phyloP scores from a whole-genome alignment of 2,113 vertebrate genomes.

The Anser brachyrhynchus region DNA sequence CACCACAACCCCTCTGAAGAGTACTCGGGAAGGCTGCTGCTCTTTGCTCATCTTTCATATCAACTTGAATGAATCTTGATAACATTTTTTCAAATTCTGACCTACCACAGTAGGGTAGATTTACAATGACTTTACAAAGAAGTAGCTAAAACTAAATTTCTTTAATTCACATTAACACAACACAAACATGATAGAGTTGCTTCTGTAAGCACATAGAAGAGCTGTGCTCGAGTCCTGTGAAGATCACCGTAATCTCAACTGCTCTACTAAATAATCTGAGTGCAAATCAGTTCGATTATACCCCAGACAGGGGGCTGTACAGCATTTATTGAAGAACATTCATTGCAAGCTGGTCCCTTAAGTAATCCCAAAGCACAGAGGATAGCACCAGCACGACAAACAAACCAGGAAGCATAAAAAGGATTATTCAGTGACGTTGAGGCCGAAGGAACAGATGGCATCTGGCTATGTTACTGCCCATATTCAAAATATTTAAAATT shows the following conservation, averaged over 20 bases:
- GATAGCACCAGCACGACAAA: slow-evolving; percentile 3
- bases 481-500: not conserved
- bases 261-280: not conserved
- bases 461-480: not conserved
- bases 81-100: not conserved
- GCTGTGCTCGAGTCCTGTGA: accelerated
- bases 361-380: not conserved
- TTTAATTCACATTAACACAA: not conserved
- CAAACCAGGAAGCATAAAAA: slow-evolving; percentile 33
- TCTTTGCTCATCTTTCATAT: not conserved
- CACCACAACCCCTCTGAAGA: not conserved
- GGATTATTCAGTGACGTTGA: not conserved
- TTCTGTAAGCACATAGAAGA: not conserved
- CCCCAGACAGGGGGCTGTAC: not conserved
- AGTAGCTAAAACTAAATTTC: not conserved
- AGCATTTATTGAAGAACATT: not conserved
- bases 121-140: not conserved
- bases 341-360: not conserved
- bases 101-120: not conserved
- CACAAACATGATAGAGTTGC: accelerated
- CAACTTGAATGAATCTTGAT: not conserved
- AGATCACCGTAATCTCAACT: not conserved
- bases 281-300: not conserved
- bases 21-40: not conserved
- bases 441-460: slow-evolving; percentile 42